Conservation (phyloP, 2,797 vertebrate genomes). For the Sebastiscus tertius region DNA sequence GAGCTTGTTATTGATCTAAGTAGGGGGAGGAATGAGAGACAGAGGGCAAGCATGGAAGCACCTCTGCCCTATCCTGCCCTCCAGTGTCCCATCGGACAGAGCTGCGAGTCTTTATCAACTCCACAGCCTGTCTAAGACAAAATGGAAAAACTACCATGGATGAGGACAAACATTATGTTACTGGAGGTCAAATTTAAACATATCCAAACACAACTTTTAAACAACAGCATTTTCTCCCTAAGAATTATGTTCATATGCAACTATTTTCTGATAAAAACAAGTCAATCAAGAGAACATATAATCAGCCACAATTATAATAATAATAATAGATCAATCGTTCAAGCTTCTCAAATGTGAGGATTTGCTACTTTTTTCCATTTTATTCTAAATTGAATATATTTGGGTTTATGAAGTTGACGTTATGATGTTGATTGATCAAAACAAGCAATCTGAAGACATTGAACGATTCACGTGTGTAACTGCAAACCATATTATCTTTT, state of each 20-base stretch:
- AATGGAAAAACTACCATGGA: conserved; percentile 18
- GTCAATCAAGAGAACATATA: neutral
- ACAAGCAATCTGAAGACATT: neutral
- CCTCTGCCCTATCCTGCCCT: conserved; percentile 60
- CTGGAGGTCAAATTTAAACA: neutral
- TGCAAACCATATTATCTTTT: neutral
- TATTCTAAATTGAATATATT: neutral
- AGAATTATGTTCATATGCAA: neutral
- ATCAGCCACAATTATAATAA: neutral
- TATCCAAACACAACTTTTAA: neutral
- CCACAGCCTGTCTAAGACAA: conserved; percentile 5
- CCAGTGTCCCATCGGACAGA: conserved; percentile 51
- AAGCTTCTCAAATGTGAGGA: neutral
- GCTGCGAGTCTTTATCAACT: conserved; percentile 54
- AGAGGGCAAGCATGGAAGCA: conserved; percentile 53
- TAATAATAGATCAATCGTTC: neutral
- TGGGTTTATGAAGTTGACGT: neutral
- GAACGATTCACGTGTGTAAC: neutral
- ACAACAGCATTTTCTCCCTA: neutral
- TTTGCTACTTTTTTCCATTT: neutral
- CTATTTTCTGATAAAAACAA: neutral
- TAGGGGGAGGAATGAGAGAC: conserved; percentile 55
- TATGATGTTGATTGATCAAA: neutral
- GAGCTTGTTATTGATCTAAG: conserved; percentile 75
- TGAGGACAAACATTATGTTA: neutral